These are phyloP conservation scores for Perizoma flavofasciatum DNA, from an alignment of 2,888 invertebrate species.

Conservation along the genomic window DNA sequence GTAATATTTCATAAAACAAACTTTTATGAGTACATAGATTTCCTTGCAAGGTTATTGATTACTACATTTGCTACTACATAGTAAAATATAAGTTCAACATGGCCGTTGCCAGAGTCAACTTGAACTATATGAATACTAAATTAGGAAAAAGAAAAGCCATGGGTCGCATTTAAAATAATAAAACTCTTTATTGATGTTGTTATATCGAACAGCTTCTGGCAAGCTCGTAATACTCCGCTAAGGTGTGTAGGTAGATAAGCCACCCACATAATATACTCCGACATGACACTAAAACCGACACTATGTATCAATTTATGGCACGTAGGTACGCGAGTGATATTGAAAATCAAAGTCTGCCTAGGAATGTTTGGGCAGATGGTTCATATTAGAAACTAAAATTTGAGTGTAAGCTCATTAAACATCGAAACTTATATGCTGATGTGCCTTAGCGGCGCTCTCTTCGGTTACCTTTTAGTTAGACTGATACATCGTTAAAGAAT, in stretches of 20 bases:
- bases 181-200: slow-evolving; percentile 19
- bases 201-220: slow-evolving; percentile 4
- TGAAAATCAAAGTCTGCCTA: no score
- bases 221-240: slow-evolving; percentile 13
- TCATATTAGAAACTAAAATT: no score
- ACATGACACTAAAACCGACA: no score
- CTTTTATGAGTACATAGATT: neutral
- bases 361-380: no score
- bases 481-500: slow-evolving; percentile 62
- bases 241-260: slow-evolving; percentile 35
- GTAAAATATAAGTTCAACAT: neutral
- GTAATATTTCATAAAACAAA: slow-evolving; percentile 9
- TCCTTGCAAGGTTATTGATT: neutral
- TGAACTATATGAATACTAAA: no score
- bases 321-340: neutral
- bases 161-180: no score
- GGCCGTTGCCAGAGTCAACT: no score
- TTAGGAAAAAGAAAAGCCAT: no score
- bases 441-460: slow-evolving; percentile 20
- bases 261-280: slow-evolving; percentile 33
- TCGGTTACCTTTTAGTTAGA: slow-evolving; percentile 30
- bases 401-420: no score
- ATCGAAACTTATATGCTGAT: no score
- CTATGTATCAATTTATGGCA: neutral
- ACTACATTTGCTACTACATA: neutral